Evolutionary conservation across 2,113 vertebrate genomes (phyloP), one percentile per base, ranked within the genome.

Genomic region (Macquaria ambigua): DNA sequence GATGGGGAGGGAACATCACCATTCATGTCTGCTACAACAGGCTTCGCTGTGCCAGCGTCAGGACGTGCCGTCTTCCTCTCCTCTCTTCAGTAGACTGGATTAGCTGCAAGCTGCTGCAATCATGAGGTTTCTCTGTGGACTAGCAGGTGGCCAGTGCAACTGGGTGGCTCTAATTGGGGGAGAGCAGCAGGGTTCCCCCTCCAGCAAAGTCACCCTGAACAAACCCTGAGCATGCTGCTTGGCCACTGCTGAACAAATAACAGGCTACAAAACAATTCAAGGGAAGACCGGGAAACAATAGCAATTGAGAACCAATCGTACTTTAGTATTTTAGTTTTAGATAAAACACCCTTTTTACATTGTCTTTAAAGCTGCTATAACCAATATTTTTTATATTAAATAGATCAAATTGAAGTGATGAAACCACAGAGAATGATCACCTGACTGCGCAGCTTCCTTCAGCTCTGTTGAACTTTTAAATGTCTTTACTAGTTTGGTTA

Each of bases 181-280:
- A 31, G 58, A 89, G 69, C 84, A 89, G 73, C 66, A 39, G 77
- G 82, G 25, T 74, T 84, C 31, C 64, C 71, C 79, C 77, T 72
- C 66, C 77, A 82, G 84, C 79, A 77, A 85, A 91, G 87, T 74
- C 82, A 77, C 66, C 53, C 64, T 0, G 21, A 77, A 52, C 72
- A 68, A 85, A 74, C 34, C 21, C 52, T 58, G 43, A 78, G 58
- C 56, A 43, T 12, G 8, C n/a, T 48, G 53, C 77, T 37, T 55
- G 43, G 37, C 73, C 43, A 50, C 34, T 3, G 12, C 53, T 64
- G 37, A 81, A 76, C 64, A 85, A 74, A 72, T 53, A 56, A 71
- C n/a, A 50, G n/a, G 25, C 21, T 23, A 34, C 4, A 59, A 74
- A 55, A 21, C 20, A 76, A 53, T 12, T 53, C 25, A 25, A 16